Conservation (phyloP, 2,797 vertebrate genomes). For the Coluber constrictor region DNA sequence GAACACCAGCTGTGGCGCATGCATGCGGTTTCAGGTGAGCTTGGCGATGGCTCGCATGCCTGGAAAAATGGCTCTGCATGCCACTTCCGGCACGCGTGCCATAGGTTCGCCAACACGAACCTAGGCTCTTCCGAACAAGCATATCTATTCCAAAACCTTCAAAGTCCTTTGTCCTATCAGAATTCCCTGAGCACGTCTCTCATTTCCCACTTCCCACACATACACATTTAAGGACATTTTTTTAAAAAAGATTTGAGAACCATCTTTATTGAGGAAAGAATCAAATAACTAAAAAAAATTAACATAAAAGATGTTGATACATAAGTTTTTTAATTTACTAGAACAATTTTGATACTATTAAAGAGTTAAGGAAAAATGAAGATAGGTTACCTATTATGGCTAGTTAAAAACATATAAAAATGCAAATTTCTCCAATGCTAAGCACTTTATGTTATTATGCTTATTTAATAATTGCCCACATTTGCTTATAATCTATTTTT, state of each 20-base stretch:
- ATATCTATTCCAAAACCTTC: neutral
- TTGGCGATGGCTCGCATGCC: too few species aligned
- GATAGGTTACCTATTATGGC: neutral
- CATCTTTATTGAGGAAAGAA: neutral
- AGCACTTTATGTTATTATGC: neutral
- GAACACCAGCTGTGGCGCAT: too few species aligned
- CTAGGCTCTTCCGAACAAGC: neutral
- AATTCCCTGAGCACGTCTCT: neutral
- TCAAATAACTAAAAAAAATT: neutral
- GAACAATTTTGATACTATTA: neutral
- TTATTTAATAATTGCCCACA: neutral
- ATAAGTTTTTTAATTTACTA: neutral
- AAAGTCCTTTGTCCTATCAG: neutral
- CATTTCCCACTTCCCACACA: neutral
- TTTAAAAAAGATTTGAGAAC: too few species aligned
- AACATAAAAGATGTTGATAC: neutral
- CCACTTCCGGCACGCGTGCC: too few species aligned
- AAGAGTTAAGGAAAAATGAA: neutral
- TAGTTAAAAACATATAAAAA: neutral
- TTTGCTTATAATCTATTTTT: neutral
- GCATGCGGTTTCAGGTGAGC: too few species aligned
- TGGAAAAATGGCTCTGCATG: too few species aligned
- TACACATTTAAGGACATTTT: neutral
- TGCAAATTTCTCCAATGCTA: too few species aligned
- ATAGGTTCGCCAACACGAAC: too few species aligned